These are phyloP conservation scores for Folsomia candida DNA, from an alignment of 2,888 invertebrate genomes.

Conservation along the genomic window DNA sequence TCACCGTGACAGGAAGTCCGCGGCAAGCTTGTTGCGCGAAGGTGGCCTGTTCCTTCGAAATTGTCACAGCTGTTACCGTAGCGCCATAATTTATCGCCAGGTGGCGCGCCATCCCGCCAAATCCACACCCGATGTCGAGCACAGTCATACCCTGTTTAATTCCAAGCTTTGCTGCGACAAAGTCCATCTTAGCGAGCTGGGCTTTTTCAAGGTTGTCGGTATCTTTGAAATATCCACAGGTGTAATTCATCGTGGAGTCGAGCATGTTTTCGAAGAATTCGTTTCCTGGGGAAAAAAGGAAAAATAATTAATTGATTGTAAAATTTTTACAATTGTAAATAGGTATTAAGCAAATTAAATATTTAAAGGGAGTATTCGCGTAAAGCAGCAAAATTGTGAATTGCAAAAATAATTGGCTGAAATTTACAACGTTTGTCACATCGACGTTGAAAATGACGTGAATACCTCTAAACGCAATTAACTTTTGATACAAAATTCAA, in stretches of 20 bases:
- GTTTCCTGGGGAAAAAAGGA: conserved; percentile 32
- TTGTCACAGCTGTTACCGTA: conserved; percentile 27
- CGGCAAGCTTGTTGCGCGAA: conserved; percentile 18
- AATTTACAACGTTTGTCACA: too few relatives aligned
- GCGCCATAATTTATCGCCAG: conserved; percentile 26
- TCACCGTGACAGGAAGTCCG: conserved; percentile 23
- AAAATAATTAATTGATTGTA: too few relatives aligned
- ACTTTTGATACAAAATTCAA: too few relatives aligned
- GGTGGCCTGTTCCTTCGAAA: conserved; percentile 24
- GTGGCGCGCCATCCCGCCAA: conserved; percentile 22
- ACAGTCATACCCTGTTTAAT: conserved; percentile 46
- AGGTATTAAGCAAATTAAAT: too few relatives aligned
- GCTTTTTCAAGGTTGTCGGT: conserved; percentile 41
- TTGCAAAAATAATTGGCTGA: too few relatives aligned
- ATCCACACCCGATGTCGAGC: conserved; percentile 21
- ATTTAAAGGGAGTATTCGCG: too few relatives aligned
- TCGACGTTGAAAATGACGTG: too few relatives aligned
- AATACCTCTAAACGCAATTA: too few relatives aligned
- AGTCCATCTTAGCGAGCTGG: conserved; percentile 42
- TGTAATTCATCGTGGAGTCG: conserved; percentile 40
- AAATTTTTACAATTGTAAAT: too few relatives aligned
- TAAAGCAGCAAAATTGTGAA: too few relatives aligned
- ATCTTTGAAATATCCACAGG: conserved; percentile 42
- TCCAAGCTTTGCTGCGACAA: conserved; percentile 40
- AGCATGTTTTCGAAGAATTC: conserved; percentile 38